Evolutionary conservation across 2,888 invertebrate genomes (phyloP).

Genomic region (Andrena hattorfiana): DNA sequence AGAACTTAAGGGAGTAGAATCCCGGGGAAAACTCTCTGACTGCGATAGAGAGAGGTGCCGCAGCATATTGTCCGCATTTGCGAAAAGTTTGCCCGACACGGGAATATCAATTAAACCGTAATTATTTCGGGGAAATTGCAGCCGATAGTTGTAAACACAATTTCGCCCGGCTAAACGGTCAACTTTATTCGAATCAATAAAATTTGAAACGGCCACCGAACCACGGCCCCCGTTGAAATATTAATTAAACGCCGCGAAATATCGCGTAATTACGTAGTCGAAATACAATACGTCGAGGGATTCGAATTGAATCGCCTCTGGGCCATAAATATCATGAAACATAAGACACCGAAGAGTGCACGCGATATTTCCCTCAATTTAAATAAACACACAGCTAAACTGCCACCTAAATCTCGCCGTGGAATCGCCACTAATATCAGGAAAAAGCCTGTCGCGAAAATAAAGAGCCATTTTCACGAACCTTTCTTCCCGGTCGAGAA

Average conservation of each 20-base stretch:
- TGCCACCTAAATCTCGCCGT: too few species aligned
- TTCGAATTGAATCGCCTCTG: not conserved
- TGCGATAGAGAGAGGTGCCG: not conserved
- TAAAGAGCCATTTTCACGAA: not conserved
- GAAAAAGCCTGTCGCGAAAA: not conserved
- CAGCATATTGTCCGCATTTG: not conserved
- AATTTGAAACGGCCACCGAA: conserved; percentile 15
- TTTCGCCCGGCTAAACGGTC: conserved; percentile 22
- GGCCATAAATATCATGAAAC: not conserved
- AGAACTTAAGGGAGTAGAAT: conserved; percentile 11
- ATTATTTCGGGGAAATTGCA: conserved; percentile 45
- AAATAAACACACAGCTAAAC: not conserved
- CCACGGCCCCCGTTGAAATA: conserved; percentile 5
- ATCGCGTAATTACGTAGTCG: not conserved
- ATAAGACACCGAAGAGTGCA: not conserved
- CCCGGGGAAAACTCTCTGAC: not conserved
- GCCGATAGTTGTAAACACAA: conserved; percentile 50
- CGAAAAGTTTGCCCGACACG: conserved; percentile 17
- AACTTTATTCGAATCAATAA: conserved; percentile 48
- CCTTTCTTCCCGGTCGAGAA: not conserved
- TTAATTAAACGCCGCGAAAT: conserved; percentile 43
- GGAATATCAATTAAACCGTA: conserved; percentile 45
- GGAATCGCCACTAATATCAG: too few species aligned
- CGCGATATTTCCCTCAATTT: not conserved
- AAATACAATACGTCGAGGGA: not conserved